Evolutionary conservation across 2,797 vertebrate species (phyloP).

Genomic region (Siniperca undulata): DNA sequence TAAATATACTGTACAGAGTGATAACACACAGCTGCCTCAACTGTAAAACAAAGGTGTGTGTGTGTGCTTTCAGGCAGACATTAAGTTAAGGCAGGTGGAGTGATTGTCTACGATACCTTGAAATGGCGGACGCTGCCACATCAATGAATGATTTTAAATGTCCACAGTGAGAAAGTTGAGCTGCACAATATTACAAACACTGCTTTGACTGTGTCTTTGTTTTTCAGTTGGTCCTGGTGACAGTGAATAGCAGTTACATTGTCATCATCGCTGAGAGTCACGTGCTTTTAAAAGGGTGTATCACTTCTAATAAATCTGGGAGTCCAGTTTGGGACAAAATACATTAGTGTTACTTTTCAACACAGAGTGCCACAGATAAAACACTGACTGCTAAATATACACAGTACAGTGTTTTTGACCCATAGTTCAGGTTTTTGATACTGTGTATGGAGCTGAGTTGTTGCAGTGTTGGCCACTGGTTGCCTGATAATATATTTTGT

Average conservation of each 20-base stretch:
- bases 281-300: slow-evolving; percentile 9
- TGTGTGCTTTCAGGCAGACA: slow-evolving; percentile 46
- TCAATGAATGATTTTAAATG: slow-evolving; percentile 36
- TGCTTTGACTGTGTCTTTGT: slow-evolving; percentile 11
- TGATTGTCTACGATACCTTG: slow-evolving; percentile 76
- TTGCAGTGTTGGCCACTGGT: not conserved
- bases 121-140: slow-evolving; percentile 42
- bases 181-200: slow-evolving; percentile 56
- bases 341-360: slow-evolving; percentile 36
- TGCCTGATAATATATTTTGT: not conserved
- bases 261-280: slow-evolving; percentile 26
- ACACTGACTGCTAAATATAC: slow-evolving; percentile 26
- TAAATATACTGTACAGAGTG: slow-evolving; percentile 83
- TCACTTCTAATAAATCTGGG: slow-evolving; percentile 1
- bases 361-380: slow-evolving; percentile 33
- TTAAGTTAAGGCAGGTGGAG: slow-evolving; percentile 79
- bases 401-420: slow-evolving; percentile 12
- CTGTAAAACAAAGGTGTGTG: slow-evolving; percentile 45
- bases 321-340: slow-evolving; percentile 15
- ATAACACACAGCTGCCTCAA: slow-evolving; percentile 55
- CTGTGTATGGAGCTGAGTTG: not conserved
- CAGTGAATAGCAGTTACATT: slow-evolving; percentile 16
- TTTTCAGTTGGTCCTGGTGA: slow-evolving; percentile 7
- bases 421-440: not conserved
- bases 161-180: slow-evolving; percentile 51